Evolutionary conservation across 2,888 invertebrate genomes (phyloP).

Genomic region (Muscina levida): DNA sequence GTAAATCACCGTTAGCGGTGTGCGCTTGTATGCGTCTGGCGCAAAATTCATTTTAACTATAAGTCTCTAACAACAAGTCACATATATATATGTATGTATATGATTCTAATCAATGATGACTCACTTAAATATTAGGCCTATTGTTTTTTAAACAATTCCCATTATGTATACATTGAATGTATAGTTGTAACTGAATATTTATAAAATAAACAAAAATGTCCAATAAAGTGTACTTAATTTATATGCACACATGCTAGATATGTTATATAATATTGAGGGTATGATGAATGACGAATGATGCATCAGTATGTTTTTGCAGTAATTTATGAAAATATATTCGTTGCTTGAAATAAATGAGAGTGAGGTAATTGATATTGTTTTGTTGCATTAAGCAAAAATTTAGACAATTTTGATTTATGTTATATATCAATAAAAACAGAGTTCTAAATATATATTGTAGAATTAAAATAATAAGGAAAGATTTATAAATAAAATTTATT

Average conservation of each 20-base stretch:
- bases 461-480: too few relatives aligned
- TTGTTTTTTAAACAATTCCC: conserved; percentile 38
- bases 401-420: too few relatives aligned
- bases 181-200: conserved; percentile 43
- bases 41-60: conserved; percentile 5
- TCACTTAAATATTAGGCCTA: conserved; percentile 41
- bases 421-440: too few relatives aligned
- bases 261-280: not conserved
- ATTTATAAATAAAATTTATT: too few relatives aligned
- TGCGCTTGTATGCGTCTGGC: too few relatives aligned
- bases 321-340: too few relatives aligned
- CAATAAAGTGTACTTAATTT: conserved; percentile 63
- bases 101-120: conserved; percentile 25
- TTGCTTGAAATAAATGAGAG: too few relatives aligned
- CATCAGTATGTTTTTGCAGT: too few relatives aligned
- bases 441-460: too few relatives aligned
- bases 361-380: too few relatives aligned
- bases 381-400: too few relatives aligned
- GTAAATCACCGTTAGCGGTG: too few relatives aligned
- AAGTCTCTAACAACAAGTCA: not conserved
- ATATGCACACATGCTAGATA: conserved; percentile 8
- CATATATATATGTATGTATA: conserved; percentile 9
- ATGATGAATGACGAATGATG: not conserved
- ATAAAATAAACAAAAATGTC: conserved; percentile 29
- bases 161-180: conserved; percentile 52